phyloP scores from a whole-genome alignment of 2,113 vertebrate genomes.

The Ancistrus triradiatus region DNA sequence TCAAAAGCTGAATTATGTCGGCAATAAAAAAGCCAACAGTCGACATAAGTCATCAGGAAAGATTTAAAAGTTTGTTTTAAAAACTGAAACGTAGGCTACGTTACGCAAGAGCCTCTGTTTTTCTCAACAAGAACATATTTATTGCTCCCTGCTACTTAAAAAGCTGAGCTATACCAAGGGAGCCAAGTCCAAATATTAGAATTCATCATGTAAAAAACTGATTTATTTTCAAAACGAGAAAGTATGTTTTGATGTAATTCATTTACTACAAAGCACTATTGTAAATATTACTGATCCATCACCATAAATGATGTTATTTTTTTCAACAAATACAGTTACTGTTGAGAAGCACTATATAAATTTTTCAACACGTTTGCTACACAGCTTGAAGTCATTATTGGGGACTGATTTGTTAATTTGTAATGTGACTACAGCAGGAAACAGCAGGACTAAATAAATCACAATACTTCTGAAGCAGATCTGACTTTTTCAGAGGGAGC shows the following conservation, averaged over 20 bases:
- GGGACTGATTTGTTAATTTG: constrained; percentile 60
- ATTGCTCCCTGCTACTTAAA: no score
- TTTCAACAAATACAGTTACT: constrained; percentile 53
- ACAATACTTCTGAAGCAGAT: constrained; percentile 49
- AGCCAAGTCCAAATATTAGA: no score
- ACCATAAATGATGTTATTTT: constrained; percentile 53
- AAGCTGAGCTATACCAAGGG: no score
- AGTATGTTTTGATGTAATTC: constrained; percentile 9
- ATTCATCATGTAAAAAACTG: no score
- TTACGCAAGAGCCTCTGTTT: no score
- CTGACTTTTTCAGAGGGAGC: constrained; percentile 32
- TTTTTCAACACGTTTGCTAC: constrained; percentile 50
- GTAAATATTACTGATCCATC: constrained; percentile 30
- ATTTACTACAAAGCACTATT: not conserved
- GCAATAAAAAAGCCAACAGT: no score
- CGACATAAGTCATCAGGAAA: no score
- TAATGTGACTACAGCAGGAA: constrained; percentile 64
- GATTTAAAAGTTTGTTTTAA: no score
- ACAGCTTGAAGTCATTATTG: constrained; percentile 63
- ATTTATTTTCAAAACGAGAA: no score
- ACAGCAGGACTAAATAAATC: constrained; percentile 63
- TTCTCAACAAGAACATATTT: no score
- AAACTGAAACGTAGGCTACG: no score
- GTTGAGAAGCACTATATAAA: constrained; percentile 26
- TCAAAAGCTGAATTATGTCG: no score